These are phyloP conservation scores for Danaus plexippus DNA, from an alignment of 1,140 invertebrate genomes.

Conservation along the genomic window DNA sequence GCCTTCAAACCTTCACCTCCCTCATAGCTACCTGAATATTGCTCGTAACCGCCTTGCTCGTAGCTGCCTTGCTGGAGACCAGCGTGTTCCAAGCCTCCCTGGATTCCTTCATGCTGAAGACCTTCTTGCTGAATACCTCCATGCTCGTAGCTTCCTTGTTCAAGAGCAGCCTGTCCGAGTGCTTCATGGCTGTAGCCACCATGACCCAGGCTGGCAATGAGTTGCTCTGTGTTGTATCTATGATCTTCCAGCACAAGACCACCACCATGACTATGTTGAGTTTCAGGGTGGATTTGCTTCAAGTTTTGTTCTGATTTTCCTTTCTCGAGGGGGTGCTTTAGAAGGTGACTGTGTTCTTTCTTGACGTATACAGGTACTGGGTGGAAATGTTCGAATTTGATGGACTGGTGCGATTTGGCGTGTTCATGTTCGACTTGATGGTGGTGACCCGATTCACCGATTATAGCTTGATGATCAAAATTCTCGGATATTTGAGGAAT, in stretches of 20 bases:
- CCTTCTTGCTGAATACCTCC: constrained; percentile 4
- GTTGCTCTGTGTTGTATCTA: constrained; percentile 70
- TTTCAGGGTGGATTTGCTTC: constrained; percentile 74
- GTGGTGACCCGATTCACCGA: constrained; percentile 73
- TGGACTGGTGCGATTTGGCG: constrained; percentile 76
- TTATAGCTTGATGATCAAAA: constrained; percentile 56
- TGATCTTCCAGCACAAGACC: constrained; percentile 74
- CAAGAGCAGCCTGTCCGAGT: constrained; percentile 43
- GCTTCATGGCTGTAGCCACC: constrained; percentile 40
- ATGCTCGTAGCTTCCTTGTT: constrained; percentile 47
- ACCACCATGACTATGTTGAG: constrained; percentile 71
- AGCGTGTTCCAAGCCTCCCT: constrained; percentile 20
- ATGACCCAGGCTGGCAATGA: constrained; percentile 50
- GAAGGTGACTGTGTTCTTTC: constrained; percentile 75
- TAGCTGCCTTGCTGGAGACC: constrained; percentile 29
- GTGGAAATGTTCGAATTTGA: constrained; percentile 78
- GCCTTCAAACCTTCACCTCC: constrained; percentile 53
- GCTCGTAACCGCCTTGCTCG: constrained; percentile 30
- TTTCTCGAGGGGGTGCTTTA: constrained; percentile 75
- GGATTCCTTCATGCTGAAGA: constrained; percentile 28
- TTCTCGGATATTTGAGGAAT: constrained; percentile 49
- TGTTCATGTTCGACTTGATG: constrained; percentile 75
- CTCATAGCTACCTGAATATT: constrained; percentile 44
- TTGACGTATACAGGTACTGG: constrained; percentile 77
- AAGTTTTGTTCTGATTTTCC: constrained; percentile 74